Conservation (phyloP, 2,113 vertebrate genomes). For the Pyrgilauda ruficollis region DNA sequence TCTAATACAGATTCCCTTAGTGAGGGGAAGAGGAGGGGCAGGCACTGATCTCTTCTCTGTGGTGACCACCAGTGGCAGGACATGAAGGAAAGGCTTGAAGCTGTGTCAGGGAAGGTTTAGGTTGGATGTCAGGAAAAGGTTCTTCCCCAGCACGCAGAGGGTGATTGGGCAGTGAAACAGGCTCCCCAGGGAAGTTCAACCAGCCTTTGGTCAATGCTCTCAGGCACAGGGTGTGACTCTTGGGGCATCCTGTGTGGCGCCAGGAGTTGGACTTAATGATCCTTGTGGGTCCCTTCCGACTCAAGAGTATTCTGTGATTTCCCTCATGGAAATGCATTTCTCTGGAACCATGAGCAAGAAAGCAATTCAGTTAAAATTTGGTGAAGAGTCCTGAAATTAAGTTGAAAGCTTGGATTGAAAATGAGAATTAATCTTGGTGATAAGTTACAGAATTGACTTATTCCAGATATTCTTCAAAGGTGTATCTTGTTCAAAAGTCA, state of each 20-base stretch:
- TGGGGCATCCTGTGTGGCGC: neutral
- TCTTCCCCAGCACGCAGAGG: neutral
- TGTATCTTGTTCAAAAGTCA: neutral
- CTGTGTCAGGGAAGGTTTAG: neutral
- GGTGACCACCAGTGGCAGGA: neutral
- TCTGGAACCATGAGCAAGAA: neutral
- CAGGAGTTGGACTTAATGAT: rapidly evolving
- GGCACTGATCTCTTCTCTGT: neutral
- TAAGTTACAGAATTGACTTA: neutral
- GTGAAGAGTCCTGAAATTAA: neutral
- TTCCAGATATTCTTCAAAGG: neutral
- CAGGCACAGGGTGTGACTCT: neutral
- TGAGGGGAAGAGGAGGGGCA: neutral
- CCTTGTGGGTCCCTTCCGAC: neutral
- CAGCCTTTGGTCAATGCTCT: rapidly evolving
- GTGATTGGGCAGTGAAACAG: neutral
- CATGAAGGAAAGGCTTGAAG: neutral
- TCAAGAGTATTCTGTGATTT: neutral
- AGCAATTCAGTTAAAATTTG: neutral
- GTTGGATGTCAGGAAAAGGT: neutral
- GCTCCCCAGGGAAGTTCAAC: neutral
- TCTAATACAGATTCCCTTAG: neutral
- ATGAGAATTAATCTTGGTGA: neutral
- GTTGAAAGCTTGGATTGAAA: neutral
- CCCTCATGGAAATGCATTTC: neutral